Evolutionary conservation across 2,888 invertebrate species (phyloP).

Genomic region (Lasius platythorax): DNA sequence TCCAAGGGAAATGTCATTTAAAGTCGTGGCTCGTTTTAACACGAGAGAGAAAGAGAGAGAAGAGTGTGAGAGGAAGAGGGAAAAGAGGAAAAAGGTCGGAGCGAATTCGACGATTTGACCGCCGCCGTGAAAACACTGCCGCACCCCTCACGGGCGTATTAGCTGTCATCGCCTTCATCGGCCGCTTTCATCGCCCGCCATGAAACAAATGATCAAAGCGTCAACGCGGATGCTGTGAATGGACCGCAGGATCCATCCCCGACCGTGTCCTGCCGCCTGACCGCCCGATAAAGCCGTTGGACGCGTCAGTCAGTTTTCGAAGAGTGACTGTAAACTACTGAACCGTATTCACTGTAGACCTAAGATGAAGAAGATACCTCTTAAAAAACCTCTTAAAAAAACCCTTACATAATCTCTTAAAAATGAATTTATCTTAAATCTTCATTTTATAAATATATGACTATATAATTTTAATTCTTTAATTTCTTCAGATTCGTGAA

Average conservation of each 20-base stretch:
- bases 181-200: constrained; percentile 75
- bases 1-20: constrained; percentile 68
- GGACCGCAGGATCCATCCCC: constrained; percentile 74
- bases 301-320: constrained; percentile 58
- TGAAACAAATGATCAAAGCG: constrained; percentile 82
- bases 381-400: neutral
- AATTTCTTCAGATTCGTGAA: neutral
- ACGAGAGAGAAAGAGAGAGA: constrained; percentile 29
- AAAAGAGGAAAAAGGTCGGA: constrained; percentile 48
- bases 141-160: constrained; percentile 74
- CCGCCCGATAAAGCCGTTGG: constrained; percentile 68
- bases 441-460: neutral
- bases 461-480: neutral
- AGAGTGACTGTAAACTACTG: constrained; percentile 60
- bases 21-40: constrained; percentile 64
- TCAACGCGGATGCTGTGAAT: constrained; percentile 76
- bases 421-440: neutral
- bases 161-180: constrained; percentile 77
- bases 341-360: constrained; percentile 7
- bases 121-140: constrained; percentile 73
- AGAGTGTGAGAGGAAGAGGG: constrained; percentile 18
- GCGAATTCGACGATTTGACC: constrained; percentile 68
- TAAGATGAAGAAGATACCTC: constrained; percentile 13
- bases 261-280: constrained; percentile 68
- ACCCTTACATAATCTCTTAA: too few relatives aligned